Conservation (phyloP, 2,113 vertebrate species). For the Rhinogobius similis region DNA sequence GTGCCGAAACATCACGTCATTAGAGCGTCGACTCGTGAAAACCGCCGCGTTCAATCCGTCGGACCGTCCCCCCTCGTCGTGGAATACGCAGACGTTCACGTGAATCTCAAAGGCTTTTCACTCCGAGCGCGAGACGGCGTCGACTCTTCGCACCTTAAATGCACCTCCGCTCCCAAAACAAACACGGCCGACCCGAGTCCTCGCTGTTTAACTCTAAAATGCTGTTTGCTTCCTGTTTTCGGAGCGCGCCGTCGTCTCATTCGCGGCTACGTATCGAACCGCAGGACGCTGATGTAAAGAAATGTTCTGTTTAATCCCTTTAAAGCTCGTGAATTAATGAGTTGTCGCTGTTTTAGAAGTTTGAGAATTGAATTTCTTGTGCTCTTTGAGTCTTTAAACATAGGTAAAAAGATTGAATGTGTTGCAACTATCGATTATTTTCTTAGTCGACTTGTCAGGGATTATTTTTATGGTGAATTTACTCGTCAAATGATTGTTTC, state of each 20-base stretch:
- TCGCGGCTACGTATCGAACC: background rate
- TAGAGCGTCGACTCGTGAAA: background rate
- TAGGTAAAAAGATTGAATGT: too few relatives aligned
- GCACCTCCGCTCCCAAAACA: background rate
- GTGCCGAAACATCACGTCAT: background rate
- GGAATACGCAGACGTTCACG: background rate
- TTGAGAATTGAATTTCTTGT: too few relatives aligned
- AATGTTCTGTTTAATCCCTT: background rate
- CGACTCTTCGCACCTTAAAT: constrained; percentile 19
- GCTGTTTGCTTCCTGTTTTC: background rate
- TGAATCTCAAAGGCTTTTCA: background rate
- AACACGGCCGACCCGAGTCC: background rate
- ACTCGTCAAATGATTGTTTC: too few relatives aligned
- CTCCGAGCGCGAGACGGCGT: background rate
- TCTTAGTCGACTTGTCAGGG: too few relatives aligned
- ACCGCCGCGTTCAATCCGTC: background rate
- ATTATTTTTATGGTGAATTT: too few relatives aligned
- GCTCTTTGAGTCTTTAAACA: too few relatives aligned
- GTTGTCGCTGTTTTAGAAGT: background rate
- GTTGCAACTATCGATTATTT: too few relatives aligned
- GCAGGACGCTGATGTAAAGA: background rate
- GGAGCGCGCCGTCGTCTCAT: background rate
- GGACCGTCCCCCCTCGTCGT: background rate
- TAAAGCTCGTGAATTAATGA: background rate
- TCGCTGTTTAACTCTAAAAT: background rate